A percentile compares a stretch with the other conserved stretches of the same genome.
Evolutionary conservation across 2,113 vertebrate species (phyloP).

Genomic region (Eidolon helvum): DNA sequence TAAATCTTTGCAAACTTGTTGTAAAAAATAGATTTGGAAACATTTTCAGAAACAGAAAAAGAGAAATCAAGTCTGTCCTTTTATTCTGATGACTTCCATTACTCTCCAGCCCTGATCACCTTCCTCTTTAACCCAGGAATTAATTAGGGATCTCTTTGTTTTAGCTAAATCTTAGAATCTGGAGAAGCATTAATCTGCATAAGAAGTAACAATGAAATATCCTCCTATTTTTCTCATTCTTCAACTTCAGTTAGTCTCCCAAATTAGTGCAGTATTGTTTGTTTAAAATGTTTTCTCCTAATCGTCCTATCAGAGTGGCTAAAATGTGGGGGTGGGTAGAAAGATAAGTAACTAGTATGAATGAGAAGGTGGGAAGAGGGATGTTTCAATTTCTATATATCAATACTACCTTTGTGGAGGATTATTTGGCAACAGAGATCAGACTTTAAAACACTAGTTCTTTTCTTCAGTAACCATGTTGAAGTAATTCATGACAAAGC

Average conservation of each 20-base stretch:
- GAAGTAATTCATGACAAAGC: neutral
- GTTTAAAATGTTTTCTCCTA: neutral
- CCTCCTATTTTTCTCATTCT: neutral
- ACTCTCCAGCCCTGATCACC: neutral
- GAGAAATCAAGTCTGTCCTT: neutral
- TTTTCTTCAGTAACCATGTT: neutral
- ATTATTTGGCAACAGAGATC: neutral
- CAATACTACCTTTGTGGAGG: neutral
- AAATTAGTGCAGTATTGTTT: neutral
- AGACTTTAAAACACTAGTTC: neutral
- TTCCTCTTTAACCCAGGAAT: neutral
- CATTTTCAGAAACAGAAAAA: neutral
- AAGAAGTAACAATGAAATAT: neutral
- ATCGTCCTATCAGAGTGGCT: neutral
- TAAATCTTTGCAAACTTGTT: neutral
- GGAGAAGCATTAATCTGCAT: neutral
- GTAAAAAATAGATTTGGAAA: neutral
- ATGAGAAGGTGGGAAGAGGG: neutral
- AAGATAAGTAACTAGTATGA: neutral
- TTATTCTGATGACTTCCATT: neutral
- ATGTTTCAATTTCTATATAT: neutral
- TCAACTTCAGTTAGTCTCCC: neutral
- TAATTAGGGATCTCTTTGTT: neutral
- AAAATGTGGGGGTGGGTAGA: neutral
- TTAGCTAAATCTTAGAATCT: neutral